Base-by-base conservation (phyloP, 1,140 invertebrate genomes). In the Pseudomyrmex flavicornis region DNA sequence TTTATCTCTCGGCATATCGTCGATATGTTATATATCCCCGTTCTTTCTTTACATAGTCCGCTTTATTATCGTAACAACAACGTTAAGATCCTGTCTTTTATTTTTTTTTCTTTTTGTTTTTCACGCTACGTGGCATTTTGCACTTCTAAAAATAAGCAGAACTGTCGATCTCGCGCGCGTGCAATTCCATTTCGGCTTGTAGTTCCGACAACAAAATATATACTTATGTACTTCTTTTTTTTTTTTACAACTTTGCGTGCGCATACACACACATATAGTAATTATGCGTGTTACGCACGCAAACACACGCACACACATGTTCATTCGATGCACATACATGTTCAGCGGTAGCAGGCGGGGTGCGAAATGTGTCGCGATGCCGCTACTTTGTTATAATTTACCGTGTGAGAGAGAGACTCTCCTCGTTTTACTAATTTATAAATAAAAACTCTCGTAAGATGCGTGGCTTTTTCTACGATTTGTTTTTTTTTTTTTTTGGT, bases 171-270 rank as follows among this genome's bases (percentile, higher is more conserved):
- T 88, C 74, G 65, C 86, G 87, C 74, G 70, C 86, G 87, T 89
- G 84, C 88, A 89, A 89, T 89, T 89, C 87, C 87, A 86, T 88
- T 75, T 83, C n/a, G 82, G 70, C 86, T 86, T 83, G 83, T 83
- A 56, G 22, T 63, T 66, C 66, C 75, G 35, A 87, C 77, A 61
- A 85, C 73, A 88, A 87, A 88, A 87, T 84, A 86, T 79, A 88
- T 87, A 44, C 79, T 35, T 80, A 15, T 68, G 35, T 74, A 70
- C 22, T 65, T 26, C 17, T 65, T 54, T 35, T 35, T 35, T 35
- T 35, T 35, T 35, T 35, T 35, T 35, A 35, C 35, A 35, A 48
- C 2, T 58, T 77, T 48, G 61, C 62, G 66, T 80, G 76, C 66
- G 17, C 59, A 61, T 59, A 70, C 75, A n/a, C 65, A 76, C 74